Evolutionary conservation across 2,797 vertebrate genomes (phyloP), one percentile per base, ranked within the genome.

Genomic region (Leptoclinus maculatus): DNA sequence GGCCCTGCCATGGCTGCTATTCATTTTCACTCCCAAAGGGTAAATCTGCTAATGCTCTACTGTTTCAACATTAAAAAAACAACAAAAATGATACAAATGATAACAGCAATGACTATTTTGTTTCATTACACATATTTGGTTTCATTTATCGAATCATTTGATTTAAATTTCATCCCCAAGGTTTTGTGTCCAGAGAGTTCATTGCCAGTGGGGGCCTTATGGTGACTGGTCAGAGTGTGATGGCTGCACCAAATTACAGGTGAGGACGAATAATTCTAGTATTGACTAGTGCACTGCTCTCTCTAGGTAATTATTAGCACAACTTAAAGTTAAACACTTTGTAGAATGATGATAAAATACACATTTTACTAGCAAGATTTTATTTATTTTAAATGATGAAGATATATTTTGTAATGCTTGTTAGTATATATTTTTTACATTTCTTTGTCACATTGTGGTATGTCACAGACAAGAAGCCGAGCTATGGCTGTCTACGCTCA

Each of bases 211-310:
- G 97, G 94, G 91, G 36, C 74, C 91, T 10, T 98, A 92, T 79
- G 95, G 94, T 16, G 92, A 93, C 1, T 99, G 98, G 98, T 97
- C 97, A 0, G 95, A 95, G 60, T 99, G 98, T 76, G 95, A 96
- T 19, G 95, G 96, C 63, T 99, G 98, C 84, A 96, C 95, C 29
- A 96, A 94, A 80, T 94, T 88, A 17, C 97, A 98, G 97, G 97
- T 98, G 86, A 78, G 63, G 1, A 76, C 1, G 36, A 66, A 60
- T 11, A 0, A 60, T 9, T 59, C 1, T 49, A 7, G 12, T n/a
- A 36, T 0, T 70, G 43, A 39, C 3, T 5, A 11, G 47, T 51
- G 43, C 45, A 51, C 3, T 27, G 41, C 34, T 39, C 12, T 38
- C 16, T 11, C 25, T 2, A 25, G 6, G 10, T 21, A 2, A 2